phyloP scores from a whole-genome alignment of 2,888 invertebrate species.

The Hyles lineata region DNA sequence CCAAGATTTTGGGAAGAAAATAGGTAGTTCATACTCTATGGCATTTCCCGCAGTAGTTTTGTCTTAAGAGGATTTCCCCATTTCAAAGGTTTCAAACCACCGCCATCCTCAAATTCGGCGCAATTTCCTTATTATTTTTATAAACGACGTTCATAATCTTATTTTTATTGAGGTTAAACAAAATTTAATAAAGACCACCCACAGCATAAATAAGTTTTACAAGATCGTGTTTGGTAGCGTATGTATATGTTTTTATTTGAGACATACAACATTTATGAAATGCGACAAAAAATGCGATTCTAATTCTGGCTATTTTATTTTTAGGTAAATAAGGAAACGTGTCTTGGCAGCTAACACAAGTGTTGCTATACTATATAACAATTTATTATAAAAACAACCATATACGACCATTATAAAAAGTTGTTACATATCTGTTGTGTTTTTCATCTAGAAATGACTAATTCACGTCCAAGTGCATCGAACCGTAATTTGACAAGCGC shows the following conservation, averaged over 20 bases:
- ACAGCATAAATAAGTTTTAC: constrained; percentile 1
- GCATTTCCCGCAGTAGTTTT: background rate
- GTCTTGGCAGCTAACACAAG: background rate
- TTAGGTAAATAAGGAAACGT: constrained; percentile 3
- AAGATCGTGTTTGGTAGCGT: background rate
- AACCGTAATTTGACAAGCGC: constrained; percentile 50
- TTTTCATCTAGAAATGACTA: constrained; percentile 33
- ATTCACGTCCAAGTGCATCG: constrained; percentile 55
- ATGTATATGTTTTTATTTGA: too few relatives aligned
- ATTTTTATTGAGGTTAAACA: constrained; percentile 1
- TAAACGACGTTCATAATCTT: background rate
- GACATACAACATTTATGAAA: too few relatives aligned
- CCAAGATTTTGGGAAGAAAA: too few relatives aligned
- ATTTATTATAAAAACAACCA: background rate
- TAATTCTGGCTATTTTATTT: too few relatives aligned
- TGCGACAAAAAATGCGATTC: too few relatives aligned
- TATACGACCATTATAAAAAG: constrained; percentile 6
- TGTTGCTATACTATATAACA: background rate
- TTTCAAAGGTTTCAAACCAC: background rate
- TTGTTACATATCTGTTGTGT: constrained; percentile 7
- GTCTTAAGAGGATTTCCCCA: background rate
- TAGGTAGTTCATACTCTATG: background rate
- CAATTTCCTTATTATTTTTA: constrained; percentile 5
- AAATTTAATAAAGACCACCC: constrained; percentile 18
- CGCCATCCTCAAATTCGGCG: background rate